Evolutionary conservation across 2,888 invertebrate genomes (phyloP), one percentile per base, ranked within the genome.

Genomic region (Urechis unicinctus): DNA sequence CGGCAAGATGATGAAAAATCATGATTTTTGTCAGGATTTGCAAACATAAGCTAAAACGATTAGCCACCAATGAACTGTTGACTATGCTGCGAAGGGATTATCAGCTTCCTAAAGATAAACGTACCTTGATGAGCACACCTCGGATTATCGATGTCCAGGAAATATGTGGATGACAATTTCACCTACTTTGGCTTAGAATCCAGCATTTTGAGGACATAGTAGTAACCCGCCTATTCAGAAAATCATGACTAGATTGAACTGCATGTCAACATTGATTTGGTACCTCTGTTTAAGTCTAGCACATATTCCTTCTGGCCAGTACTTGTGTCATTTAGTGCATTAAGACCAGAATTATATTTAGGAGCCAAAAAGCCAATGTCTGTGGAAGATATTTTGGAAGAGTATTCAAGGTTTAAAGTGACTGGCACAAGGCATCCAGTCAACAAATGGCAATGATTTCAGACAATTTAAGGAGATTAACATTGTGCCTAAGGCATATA

Each of bases 271-370:
- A 30, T 57, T 4, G 55, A 57, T 45, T 54, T 50, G 3, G 46
- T 56, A 5, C 57, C 50, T 25, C 51, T 57, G 5, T 57, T 57
- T 53, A 57, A 57, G 36, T 57, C 57, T 24, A 56, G 31, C 2
- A n/a, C 4, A 43, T 1, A 22, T 3, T 22, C 30, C 4, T 51
- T 56, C 29, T 57, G 57, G 57, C 57, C 57, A 4, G 45, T 56
- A 13, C 30, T 50, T n/a, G 17, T 2, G 29, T n/a, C 36, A 57
- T 42, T 55, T 4, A 5, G 47, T 29, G 24, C 4, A 17, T 41
- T 22, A 6, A 36, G 21, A 22, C 9, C 54, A 43, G 49, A 31
- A 17, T 5, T 55, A 9, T 55, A 29, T 29, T 51, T 22, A 42
- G 50, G 50, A 3, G 29, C 6, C 6, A n/a, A 17, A 9, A 55